A percentile compares a stretch with the other conserved stretches of the same genome.
These are phyloP conservation scores for Odontomyia ornata DNA, from an alignment of 2,888 invertebrate species.

Conservation along the genomic window DNA sequence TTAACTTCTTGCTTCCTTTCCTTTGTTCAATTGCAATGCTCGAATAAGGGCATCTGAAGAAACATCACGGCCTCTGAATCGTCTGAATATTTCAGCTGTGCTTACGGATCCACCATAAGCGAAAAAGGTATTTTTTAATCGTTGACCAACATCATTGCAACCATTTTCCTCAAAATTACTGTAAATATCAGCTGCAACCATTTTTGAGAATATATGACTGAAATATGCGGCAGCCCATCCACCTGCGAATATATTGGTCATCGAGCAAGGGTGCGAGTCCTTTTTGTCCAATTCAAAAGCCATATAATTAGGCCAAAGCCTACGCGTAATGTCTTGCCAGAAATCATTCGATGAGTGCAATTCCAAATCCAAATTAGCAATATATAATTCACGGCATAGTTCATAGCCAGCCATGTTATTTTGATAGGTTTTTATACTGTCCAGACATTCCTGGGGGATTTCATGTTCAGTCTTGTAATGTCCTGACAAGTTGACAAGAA, in stretches of 20 bases:
- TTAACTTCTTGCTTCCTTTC: slow-evolving; percentile 6
- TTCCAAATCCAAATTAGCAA: slow-evolving; percentile 84
- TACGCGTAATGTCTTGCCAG: slow-evolving; percentile 83
- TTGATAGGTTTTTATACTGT: slow-evolving; percentile 71
- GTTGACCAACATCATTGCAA: slow-evolving; percentile 68
- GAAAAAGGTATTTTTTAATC: slow-evolving; percentile 85
- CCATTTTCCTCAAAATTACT: slow-evolving; percentile 75
- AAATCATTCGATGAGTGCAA: slow-evolving; percentile 78
- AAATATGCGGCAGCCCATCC: slow-evolving; percentile 89
- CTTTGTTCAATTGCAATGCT: slow-evolving; percentile 56
- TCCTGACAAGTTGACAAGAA: slow-evolving; percentile 72
- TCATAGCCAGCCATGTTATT: slow-evolving; percentile 82
- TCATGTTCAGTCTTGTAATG: slow-evolving; percentile 80
- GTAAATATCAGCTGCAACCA: slow-evolving; percentile 91
- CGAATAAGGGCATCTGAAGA: slow-evolving; percentile 81
- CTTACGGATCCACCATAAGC: slow-evolving; percentile 83
- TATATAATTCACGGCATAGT: slow-evolving; percentile 82
- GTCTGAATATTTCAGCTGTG: slow-evolving; percentile 85
- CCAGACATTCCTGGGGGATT: slow-evolving; percentile 72
- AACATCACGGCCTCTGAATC: slow-evolving; percentile 92
- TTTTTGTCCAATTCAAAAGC: slow-evolving; percentile 75
- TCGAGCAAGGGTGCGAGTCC: slow-evolving; percentile 87
- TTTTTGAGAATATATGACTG: slow-evolving; percentile 83
- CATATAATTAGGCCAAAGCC: slow-evolving; percentile 83
- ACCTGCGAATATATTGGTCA: slow-evolving; percentile 82